Evolutionary conservation across 2,113 vertebrate species (phyloP).

Genomic region (Stigmatopora nigra): DNA sequence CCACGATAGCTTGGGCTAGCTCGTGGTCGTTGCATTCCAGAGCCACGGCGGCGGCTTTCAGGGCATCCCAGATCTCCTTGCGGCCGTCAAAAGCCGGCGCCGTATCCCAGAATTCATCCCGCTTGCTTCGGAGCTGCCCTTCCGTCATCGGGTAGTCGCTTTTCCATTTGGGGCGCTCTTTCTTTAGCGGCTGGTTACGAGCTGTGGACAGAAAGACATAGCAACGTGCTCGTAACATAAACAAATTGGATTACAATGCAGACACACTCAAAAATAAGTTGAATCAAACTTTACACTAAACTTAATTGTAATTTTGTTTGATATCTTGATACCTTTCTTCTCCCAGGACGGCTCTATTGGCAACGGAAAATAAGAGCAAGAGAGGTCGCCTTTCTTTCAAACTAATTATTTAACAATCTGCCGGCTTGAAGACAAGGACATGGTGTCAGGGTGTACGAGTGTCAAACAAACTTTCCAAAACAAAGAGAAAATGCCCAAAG

Average conservation of each 20-base stretch:
- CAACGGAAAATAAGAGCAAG: constrained; percentile 27
- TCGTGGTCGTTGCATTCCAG: constrained; percentile 90
- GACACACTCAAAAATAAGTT: too few species aligned
- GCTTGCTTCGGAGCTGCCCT: constrained; percentile 91
- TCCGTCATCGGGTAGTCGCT: constrained; percentile 98
- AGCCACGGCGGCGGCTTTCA: constrained; percentile 89
- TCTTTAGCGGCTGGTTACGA: constrained; percentile 92
- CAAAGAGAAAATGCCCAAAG: too few species aligned
- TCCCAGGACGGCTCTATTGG: too few species aligned
- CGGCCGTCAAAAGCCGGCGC: constrained; percentile 95
- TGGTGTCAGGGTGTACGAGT: constrained; percentile 32
- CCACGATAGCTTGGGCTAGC: constrained; percentile 93
- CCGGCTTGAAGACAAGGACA: constrained; percentile 59
- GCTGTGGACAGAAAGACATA: constrained; percentile 50
- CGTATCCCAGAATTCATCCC: constrained; percentile 99
- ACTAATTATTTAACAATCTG: constrained; percentile 80
- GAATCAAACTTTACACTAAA: too few species aligned
- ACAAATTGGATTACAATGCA: too few species aligned
- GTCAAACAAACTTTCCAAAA: too few species aligned
- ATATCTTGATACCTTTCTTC: too few species aligned
- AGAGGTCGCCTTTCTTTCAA: constrained; percentile 62
- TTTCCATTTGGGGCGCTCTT: constrained; percentile 95
- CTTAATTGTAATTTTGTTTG: too few species aligned
- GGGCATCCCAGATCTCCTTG: constrained; percentile 98
- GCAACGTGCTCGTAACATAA: neutral